Evolutionary conservation across 1,140 invertebrate genomes (phyloP), one percentile per base, ranked within the genome.

Genomic region (Magallana ariakensis): DNA sequence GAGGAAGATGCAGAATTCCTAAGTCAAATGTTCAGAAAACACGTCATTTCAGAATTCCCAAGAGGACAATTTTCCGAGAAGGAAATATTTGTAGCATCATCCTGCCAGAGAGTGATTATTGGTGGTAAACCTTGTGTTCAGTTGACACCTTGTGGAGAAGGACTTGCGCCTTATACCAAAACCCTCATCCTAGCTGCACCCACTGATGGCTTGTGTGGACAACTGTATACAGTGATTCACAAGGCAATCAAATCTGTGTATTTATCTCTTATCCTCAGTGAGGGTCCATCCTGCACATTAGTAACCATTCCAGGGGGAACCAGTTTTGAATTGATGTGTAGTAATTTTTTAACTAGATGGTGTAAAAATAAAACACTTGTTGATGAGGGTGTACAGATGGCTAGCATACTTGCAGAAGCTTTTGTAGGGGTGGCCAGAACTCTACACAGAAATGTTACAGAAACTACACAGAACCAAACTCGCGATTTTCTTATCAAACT

Each of bases 1-100:
- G 84, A 86, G 9, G 87, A 88, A 66, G 87, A 88, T 22, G 53
- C 22, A 15, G 26, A 75, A 9, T 86, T 85, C n/a, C 54, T 88
- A 1, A 26, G 70, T 53, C 53, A 54, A n/a, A 58, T 70, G 53
- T 70, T 53, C 8, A 55, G 56, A 54, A 80, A 75, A 85, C 53
- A 55, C 6, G n/a, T 70, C 0, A 80, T 85, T 9, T 46, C 26
- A 55, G 75, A 85, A 22, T 22, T 85, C n/a, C 75, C 56, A 56
- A 26, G 55, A 9, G 16, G 3, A 13, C 22, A 54, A 55, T 56
- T 75, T 75, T 5, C 22, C 11, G 84, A 80, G 57, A 55, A 80
- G 3, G 70, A 85, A 22, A 85, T 85, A 56, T 70, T 62, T 85
- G 46, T 80, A 56, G 33, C 84, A 1, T 70, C 33, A 10, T 56